phyloP scores from a whole-genome alignment of 2,113 vertebrate genomes.

The Chrysochloris asiatica region DNA sequence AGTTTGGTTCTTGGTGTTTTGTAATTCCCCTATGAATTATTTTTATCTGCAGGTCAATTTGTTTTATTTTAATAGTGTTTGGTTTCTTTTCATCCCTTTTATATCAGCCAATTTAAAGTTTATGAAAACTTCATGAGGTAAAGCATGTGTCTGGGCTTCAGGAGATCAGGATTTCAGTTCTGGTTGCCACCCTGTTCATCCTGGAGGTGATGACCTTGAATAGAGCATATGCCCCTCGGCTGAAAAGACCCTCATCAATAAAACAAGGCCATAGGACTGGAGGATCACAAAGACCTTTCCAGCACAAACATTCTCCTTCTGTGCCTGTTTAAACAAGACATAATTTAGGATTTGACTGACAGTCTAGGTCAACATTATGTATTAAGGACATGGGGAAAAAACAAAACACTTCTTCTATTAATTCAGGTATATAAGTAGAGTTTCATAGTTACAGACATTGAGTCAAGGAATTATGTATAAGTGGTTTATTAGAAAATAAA shows the following conservation, averaged over 20 bases:
- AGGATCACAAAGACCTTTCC: constrained; percentile 39
- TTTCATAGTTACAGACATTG: not conserved
- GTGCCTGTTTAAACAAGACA: constrained; percentile 70
- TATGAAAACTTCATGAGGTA: constrained; percentile 61
- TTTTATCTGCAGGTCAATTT: constrained; percentile 57
- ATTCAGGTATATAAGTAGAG: not conserved
- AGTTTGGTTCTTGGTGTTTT: constrained; percentile 54
- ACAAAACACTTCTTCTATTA: constrained; percentile 42
- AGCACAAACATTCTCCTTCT: constrained; percentile 35
- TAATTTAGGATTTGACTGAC: constrained; percentile 72
- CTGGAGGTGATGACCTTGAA: constrained; percentile 59
- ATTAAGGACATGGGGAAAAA: constrained; percentile 51
- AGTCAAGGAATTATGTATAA: not conserved
- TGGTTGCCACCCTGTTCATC: not conserved
- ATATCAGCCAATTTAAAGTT: constrained; percentile 69
- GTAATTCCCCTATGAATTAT: constrained; percentile 58
- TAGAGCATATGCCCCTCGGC: not conserved
- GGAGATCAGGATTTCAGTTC: constrained; percentile 55
- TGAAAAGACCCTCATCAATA: constrained; percentile 68
- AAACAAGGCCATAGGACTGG: constrained; percentile 51
- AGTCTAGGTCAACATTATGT: constrained; percentile 58
- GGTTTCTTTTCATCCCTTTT: constrained; percentile 55
- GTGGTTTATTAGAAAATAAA: not conserved
- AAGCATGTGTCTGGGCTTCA: not conserved
- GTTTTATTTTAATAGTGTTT: constrained; percentile 67